Conservation (phyloP, 2,888 invertebrate genomes). For the Lasioglossum leucozonium region DNA sequence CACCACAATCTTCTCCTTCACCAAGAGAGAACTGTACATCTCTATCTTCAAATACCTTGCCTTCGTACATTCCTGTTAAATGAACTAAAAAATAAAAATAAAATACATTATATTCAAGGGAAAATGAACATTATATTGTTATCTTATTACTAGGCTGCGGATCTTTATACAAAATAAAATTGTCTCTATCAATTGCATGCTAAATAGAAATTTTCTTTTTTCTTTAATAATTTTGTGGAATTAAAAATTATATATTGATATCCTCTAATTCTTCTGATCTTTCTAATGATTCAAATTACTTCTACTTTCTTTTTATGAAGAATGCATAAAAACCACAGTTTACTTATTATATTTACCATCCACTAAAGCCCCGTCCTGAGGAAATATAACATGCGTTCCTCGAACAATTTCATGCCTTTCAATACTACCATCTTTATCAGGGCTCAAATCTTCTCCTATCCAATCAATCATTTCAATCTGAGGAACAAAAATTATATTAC, state of each 20-base stretch:
- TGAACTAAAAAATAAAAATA: slow-evolving; percentile 87
- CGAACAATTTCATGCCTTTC: slow-evolving; percentile 89
- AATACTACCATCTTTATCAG: slow-evolving; percentile 93
- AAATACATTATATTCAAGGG: neutral
- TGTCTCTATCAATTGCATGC: neutral
- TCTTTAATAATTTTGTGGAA: neutral
- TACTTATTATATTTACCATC: slow-evolving; percentile 87
- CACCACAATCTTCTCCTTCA: slow-evolving; percentile 91
- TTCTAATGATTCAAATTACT: neutral
- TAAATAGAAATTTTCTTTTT: neutral
- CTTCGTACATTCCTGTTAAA: slow-evolving; percentile 89
- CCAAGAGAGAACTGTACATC: slow-evolving; percentile 94
- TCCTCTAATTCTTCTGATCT: neutral
- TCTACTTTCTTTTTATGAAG: neutral
- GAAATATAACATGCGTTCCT: slow-evolving; percentile 90
- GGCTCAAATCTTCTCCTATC: slow-evolving; percentile 95
- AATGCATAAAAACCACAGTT: neutral
- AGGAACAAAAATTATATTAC: slow-evolving; percentile 64
- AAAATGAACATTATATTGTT: neutral
- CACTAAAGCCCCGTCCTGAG: slow-evolving; percentile 93
- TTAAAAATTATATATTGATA: neutral
- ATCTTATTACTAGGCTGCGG: neutral
- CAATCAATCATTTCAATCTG: slow-evolving; percentile 95
- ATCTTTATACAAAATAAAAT: neutral
- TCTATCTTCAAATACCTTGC: slow-evolving; percentile 91